Base-by-base conservation (phyloP, 1,140 invertebrate genomes). In the Copidosoma floridanum region DNA sequence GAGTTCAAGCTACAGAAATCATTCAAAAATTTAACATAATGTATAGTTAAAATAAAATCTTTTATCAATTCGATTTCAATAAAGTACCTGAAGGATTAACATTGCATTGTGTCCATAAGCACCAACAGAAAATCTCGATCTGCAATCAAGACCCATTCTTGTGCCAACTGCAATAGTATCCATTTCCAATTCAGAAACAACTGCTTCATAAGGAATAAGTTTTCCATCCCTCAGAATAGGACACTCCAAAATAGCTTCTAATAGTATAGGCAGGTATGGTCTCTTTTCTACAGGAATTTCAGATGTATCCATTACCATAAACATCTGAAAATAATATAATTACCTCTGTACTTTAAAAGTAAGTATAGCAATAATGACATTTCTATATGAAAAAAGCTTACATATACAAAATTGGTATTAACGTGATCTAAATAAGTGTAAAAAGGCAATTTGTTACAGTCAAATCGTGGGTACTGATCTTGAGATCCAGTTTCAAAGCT, bases 361-460 rank as follows among this genome's bases (percentile, higher is more conserved):
- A 40, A 7, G 46, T 46, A 24, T 18, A 64, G n/a, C n/a, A n/a
- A n/a, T n/a, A n/a, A n/a, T n/a, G n/a, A n/a, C n/a, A n/a, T n/a
- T n/a, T n/a, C n/a, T n/a, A n/a, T n/a, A n/a, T n/a, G n/a, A n/a
- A 56, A 67, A 41, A 63, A 48, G 85, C 87, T 84, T 75, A 94
- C 91, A 79, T 93, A 89, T 63, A 94, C 85, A 81, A 95, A 94
- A 71, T 92, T 91, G 1, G 90, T 91, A 59, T 89, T 85, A 11
- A 93, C 78, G 69, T 91, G 85, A 82, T 94, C 89, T 43, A 94
- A 79, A 65, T 90, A 86, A 2, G 91, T 88, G 68, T 85, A 88
- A 51, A 92, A 80, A 20, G 90, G 89, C n/a, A 91, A 72, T 41
- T 86, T 78, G 10, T 77, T 74, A 10, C 90, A 75, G 70, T 86